Conservation (phyloP, 64 coral and sea anemone species). For the Stichodactyla helianthus region DNA sequence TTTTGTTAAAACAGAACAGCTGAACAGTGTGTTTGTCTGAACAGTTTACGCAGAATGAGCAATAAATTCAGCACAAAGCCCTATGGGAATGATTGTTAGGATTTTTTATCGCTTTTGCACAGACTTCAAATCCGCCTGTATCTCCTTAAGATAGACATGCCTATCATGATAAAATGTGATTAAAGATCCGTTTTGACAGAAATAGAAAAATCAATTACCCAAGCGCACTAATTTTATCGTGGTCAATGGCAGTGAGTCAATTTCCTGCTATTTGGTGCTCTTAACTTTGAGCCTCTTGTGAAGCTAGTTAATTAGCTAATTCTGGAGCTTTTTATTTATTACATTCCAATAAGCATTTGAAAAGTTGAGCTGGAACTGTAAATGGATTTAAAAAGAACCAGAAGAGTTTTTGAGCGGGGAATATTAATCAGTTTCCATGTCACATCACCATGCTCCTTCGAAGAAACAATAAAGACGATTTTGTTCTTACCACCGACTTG, state of each 20-base stretch:
- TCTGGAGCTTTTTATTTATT: not conserved
- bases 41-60: not conserved
- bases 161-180: no score
- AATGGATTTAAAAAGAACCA: no score
- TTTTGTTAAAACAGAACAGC: not conserved
- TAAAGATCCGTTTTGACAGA: not conserved
- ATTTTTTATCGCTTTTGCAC: not conserved
- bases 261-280: conserved; percentile 2
- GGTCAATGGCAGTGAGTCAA: not conserved
- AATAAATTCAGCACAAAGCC: not conserved
- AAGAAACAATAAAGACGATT: no score
- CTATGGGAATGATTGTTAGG: not conserved
- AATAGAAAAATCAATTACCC: not conserved
- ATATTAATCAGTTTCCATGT: no score
- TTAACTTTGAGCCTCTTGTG: not conserved
- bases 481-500: no score
- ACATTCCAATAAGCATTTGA: no score
- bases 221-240: not conserved
- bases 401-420: no score
- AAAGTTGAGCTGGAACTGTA: no score
- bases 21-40: no score
- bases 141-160: not conserved
- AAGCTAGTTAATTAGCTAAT: not conserved
- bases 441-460: no score
- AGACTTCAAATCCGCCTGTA: not conserved